Evolutionary conservation across 2,888 invertebrate species (phyloP).

Genomic region (Lochmaea crataegi): DNA sequence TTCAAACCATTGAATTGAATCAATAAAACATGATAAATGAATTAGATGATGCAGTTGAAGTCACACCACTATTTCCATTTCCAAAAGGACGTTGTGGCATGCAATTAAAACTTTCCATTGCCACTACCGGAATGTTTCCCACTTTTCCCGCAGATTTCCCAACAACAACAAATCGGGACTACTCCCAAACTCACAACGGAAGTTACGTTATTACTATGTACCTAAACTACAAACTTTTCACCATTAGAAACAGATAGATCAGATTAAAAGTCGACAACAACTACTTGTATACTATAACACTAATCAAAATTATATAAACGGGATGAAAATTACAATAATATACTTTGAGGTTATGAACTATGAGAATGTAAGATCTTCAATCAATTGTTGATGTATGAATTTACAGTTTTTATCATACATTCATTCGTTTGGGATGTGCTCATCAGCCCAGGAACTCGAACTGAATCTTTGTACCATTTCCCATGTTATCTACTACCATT

Average conservation of each 20-base stretch:
- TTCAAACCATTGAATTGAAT: not conserved
- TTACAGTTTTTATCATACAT: too few relatives aligned
- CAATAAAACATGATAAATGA: slow-evolving; percentile 8
- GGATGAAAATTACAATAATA: not conserved
- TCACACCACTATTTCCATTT: slow-evolving; percentile 15
- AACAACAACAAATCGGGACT: slow-evolving; percentile 21
- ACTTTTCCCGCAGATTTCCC: slow-evolving; percentile 35
- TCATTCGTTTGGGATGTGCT: too few relatives aligned
- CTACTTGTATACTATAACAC: not conserved
- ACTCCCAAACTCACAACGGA: slow-evolving; percentile 26
- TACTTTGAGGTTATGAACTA: not conserved
- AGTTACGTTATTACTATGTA: slow-evolving; percentile 28
- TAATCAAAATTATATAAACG: not conserved
- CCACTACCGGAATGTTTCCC: slow-evolving; percentile 25
- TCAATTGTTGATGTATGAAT: too few relatives aligned
- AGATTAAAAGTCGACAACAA: not conserved
- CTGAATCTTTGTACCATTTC: too few relatives aligned
- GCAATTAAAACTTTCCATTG: slow-evolving; percentile 34
- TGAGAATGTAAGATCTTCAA: too few relatives aligned
- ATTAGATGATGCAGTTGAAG: slow-evolving; percentile 8
- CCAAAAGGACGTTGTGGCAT: slow-evolving; percentile 14
- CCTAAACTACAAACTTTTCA: slow-evolving; percentile 9
- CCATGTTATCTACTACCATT: too few relatives aligned
- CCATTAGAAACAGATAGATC: not conserved
- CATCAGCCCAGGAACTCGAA: too few relatives aligned